Base-by-base conservation (phyloP, 1,140 invertebrate species). In the Drosophila saltans region DNA sequence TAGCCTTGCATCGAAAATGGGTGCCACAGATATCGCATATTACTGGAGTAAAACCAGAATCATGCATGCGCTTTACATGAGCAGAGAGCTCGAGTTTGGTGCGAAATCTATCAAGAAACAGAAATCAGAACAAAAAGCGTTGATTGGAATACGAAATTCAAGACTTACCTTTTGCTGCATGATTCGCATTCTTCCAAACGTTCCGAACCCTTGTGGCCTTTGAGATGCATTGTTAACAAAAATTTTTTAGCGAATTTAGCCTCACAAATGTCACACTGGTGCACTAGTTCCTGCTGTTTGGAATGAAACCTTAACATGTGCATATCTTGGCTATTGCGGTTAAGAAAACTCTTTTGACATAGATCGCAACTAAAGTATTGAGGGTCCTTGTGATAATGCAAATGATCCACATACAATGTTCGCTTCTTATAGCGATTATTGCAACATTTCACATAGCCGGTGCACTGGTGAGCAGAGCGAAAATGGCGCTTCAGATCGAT, bases 381-480 rank as follows among this genome's bases (percentile, higher is more conserved):
- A 16, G 85, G 85, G 73, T 90, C 80, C 57, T 86, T 77, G 76
- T 91, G 89, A 36, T 81, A 90, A n/a, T 86, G 86, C 45, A 91
- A 52, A 28, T 91, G 90, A 9, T 91, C 85, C 48, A 91, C 81
- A 28, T 91, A 80, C 1, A 86, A 58, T 0, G 74, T 78, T 0
- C 85, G 75, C 64, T 91, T 90, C 57, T 91, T 91, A 28, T 91
- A 84, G 0, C 86, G 86, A 72, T 90, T 91, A 6, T 91, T 88
- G 62, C 90, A 91, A 61, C 90, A 91, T 41, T 77, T 61, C n/a
- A 91, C 70, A 33, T 90, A 91, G 0, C 90, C 90, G 0, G 71
- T 78, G 45, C 74, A 79, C 26, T 77, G 77, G 48, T 91, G 90
- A 33, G 62, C 69, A 26, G 48, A 28, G 4, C 85, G 78, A 58